These are phyloP conservation scores for Anarsia innoxiella DNA, from an alignment of 2,888 invertebrate genomes.

Conservation along the genomic window DNA sequence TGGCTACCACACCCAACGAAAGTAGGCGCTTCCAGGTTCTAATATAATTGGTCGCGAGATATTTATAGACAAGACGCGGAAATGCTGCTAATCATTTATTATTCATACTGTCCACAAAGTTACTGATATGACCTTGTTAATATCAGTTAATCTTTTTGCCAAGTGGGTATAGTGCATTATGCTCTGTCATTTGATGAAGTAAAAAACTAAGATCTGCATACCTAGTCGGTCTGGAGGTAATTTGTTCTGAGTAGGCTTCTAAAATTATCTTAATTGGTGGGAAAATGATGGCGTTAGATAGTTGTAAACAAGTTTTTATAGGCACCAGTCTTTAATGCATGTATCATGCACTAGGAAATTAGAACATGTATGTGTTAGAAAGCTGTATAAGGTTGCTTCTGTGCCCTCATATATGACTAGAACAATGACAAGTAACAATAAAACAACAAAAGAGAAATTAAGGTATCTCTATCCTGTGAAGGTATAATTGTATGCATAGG, in stretches of 20 bases:
- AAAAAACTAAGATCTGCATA: no score
- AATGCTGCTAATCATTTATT: constrained; percentile 39
- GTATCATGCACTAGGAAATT: constrained; percentile 1
- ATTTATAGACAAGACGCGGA: constrained; percentile 60
- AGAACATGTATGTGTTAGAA: not conserved
- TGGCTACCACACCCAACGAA: constrained; percentile 44
- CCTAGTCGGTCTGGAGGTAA: no score
- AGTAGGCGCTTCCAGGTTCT: constrained; percentile 29
- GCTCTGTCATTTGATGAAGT: no score
- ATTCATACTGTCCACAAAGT: constrained; percentile 14
- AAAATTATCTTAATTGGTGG: no score
- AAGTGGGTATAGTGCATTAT: constrained; percentile 7
- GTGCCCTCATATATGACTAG: not conserved
- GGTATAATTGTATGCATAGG: no score
- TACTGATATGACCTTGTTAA: constrained; percentile 19
- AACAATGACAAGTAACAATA: not conserved
- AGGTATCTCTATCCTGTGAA: no score
- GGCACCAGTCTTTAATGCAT: not conserved
- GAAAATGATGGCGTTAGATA: no score
- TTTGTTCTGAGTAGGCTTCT: no score
- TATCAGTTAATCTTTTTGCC: constrained; percentile 24
- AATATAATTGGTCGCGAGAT: constrained; percentile 44
- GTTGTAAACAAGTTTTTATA: constrained; percentile 1
- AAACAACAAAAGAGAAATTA: no score
- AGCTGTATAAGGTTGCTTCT: not conserved